Conservation (phyloP, 2,113 vertebrate genomes). For the Toxotes jaculatrix region DNA sequence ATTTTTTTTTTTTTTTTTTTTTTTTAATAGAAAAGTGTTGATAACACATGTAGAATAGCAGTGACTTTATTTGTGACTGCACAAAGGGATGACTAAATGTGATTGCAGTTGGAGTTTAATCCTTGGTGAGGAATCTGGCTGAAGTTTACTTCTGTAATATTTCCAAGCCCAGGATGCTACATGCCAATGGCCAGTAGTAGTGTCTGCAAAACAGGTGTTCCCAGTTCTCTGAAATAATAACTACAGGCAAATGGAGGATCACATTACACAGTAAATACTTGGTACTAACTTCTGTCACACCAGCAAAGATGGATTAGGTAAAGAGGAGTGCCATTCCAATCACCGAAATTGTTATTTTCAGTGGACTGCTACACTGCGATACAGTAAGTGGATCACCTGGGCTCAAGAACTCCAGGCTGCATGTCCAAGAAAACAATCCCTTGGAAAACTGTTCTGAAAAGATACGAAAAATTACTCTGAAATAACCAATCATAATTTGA, state of each 20-base stretch:
- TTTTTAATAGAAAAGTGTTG: not conserved
- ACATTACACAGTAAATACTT: slow-evolving; percentile 24
- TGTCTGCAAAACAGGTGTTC: slow-evolving; percentile 47
- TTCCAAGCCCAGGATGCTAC: slow-evolving; percentile 40
- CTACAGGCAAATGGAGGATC: slow-evolving; percentile 26
- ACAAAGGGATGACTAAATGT: not conserved
- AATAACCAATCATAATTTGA: slow-evolving; percentile 70
- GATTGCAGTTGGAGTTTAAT: slow-evolving; percentile 16
- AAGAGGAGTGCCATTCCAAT: slow-evolving; percentile 24
- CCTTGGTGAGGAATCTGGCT: slow-evolving; percentile 18
- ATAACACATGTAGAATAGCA: slow-evolving; percentile 10
- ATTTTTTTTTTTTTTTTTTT: not conserved
- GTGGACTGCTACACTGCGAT: slow-evolving; percentile 29
- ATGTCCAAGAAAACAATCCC: slow-evolving; percentile 51
- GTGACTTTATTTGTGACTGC: not conserved
- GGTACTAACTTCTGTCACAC: slow-evolving; percentile 20
- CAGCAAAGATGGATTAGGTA: slow-evolving; percentile 5
- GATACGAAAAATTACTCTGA: slow-evolving; percentile 63
- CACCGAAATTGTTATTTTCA: slow-evolving; percentile 34
- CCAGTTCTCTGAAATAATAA: slow-evolving; percentile 37
- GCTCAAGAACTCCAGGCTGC: slow-evolving; percentile 26
- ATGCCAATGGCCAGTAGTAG: slow-evolving; percentile 42
- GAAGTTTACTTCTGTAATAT: slow-evolving; percentile 18
- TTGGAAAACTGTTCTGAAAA: slow-evolving; percentile 52
- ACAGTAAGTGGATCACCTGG: slow-evolving; percentile 55